A percentile compares a stretch with the other conserved stretches of the same genome.
Evolutionary conservation across 2,113 vertebrate species (phyloP).

Genomic region (Lutjanus erythropterus): DNA sequence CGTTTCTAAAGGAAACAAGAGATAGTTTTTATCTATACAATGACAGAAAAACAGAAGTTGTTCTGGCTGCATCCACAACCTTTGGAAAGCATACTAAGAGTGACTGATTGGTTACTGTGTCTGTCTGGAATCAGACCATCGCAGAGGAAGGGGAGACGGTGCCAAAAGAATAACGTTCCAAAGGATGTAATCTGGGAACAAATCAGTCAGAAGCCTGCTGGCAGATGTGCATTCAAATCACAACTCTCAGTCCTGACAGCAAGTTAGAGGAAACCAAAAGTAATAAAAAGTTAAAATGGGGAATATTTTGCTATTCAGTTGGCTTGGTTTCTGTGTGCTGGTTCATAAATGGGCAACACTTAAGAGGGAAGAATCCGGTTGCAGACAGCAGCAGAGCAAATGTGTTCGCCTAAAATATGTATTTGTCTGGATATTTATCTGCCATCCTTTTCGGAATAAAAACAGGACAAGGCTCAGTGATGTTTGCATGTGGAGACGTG

Average conservation of each 20-base stretch:
- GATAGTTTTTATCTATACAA: conserved; percentile 2
- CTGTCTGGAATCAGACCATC: conserved; percentile 47
- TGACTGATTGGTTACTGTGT: conserved; percentile 54
- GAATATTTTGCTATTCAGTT: conserved; percentile 27
- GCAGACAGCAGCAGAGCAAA: conserved; percentile 14
- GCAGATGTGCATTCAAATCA: conserved; percentile 44
- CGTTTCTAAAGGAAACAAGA: conserved; percentile 22
- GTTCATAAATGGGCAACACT: conserved; percentile 22
- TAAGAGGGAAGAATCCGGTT: conserved; percentile 5
- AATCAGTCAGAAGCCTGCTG: conserved; percentile 51
- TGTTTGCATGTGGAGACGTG: conserved; percentile 10
- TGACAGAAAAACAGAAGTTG: not conserved
- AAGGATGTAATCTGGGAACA: conserved; percentile 54
- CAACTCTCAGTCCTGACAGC: conserved; percentile 10
- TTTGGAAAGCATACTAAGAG: conserved; percentile 17
- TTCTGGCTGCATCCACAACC: conserved; percentile 30
- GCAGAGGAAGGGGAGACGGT: conserved; percentile 13
- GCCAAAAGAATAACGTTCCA: conserved; percentile 57
- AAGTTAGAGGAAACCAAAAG: conserved; percentile 38
- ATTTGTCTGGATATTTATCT: conserved; percentile 24
- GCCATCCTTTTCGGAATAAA: conserved; percentile 3
- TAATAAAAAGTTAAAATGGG: conserved; percentile 21
- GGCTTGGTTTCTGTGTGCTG: conserved; percentile 1
- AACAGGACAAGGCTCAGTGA: conserved; percentile 10
- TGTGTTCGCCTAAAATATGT: conserved; percentile 21